Percentiles rank a stretch among this genome's conserved stretches.
Evolutionary conservation across 2,113 vertebrate species (phyloP).

Genomic region (Plectropomus leopardus): DNA sequence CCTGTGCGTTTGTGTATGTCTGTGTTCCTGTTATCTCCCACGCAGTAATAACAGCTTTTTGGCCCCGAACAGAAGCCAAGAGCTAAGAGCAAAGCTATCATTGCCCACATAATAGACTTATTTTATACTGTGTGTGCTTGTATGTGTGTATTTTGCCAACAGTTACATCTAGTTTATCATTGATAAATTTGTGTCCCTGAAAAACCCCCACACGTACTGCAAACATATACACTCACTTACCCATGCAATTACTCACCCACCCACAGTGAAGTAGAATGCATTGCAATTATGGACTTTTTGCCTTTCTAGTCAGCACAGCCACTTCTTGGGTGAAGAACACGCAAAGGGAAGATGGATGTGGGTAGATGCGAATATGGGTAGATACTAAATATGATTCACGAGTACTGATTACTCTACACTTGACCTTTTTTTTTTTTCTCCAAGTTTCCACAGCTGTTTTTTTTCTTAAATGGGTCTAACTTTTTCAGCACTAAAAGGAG

Average conservation of each 20-base stretch:
- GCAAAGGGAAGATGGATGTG: slow-evolving; percentile 1
- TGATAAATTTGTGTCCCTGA: slow-evolving; percentile 35
- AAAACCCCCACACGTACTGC: not conserved
- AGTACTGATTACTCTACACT: slow-evolving; percentile 4
- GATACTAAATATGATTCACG: not conserved
- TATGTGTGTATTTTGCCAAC: slow-evolving; percentile 3
- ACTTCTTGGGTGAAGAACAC: slow-evolving; percentile 7
- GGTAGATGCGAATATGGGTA: slow-evolving; percentile 4
- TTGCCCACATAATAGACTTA: slow-evolving; percentile 53
- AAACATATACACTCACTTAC: slow-evolving; percentile 4
- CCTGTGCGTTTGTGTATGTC: slow-evolving; percentile 14
- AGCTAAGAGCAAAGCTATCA: slow-evolving; percentile 57
- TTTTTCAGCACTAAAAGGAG: not conserved
- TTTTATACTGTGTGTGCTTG: slow-evolving; percentile 18
- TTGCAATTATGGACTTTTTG: not conserved
- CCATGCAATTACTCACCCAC: slow-evolving; percentile 26
- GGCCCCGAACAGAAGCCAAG: slow-evolving; percentile 59
- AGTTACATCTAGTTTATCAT: slow-evolving; percentile 43
- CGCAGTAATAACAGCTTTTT: slow-evolving; percentile 57
- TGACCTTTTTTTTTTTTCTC: not conserved
- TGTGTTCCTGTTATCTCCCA: slow-evolving; percentile 54
- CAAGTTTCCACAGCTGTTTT: slow-evolving; percentile 1
- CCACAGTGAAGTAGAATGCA: slow-evolving; percentile 7
- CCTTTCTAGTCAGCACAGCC: not conserved
- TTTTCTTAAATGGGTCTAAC: not conserved